Base-by-base conservation (phyloP, 2,797 vertebrate species). In the Oreortyx pictus region DNA sequence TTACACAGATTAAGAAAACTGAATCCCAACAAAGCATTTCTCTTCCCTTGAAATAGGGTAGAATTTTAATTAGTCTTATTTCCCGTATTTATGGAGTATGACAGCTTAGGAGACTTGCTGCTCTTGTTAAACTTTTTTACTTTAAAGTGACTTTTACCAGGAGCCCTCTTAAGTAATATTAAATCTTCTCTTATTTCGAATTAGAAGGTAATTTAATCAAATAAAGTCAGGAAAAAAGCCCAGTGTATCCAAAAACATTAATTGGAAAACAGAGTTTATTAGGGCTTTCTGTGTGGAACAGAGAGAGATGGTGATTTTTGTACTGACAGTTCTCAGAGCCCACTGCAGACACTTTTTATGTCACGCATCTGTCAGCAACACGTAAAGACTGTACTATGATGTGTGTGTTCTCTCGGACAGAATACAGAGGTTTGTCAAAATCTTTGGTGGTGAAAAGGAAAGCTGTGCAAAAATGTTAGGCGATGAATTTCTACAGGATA, bases 11-110 rank as follows among this genome's bases (percentile, higher is more conserved):
- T 85, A 92, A 50, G 14, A 75, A 64, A 92, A 43, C 49, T 35
- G 74, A 84, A 86, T 91, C n/a, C 23, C 59, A 91, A 71, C 0
- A 67, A 95, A 70, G 29, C 3, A 4, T n/a, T 91, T 93, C 83
- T 83, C 47, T 87, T 71, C 35, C 31, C 88, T 89, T 91, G 79
- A 92, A 90, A 93, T 50, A 25, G 50, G 29, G 14, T 20, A 71
- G 86, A 87, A 89, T 94, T 86, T 93, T 82, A 80, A 88, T 88
- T 88, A 89, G 43, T 22, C 11, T 49, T 64, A 59, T 79, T 90
- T 84, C 29, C 25, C 14, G 70, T 92, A 10, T 16, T 86, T 83
- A 85, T 41, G n/a, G 65, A 77, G 62, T 16, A 46, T 0, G 8
- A 27, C 27, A 78, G 6, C n/a, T n/a, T 35, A 57, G 57, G 20